A percentile compares a stretch with the other conserved stretches of the same genome.
Evolutionary conservation across 2,113 vertebrate genomes (phyloP).

Genomic region (Hyaena hyaena): DNA sequence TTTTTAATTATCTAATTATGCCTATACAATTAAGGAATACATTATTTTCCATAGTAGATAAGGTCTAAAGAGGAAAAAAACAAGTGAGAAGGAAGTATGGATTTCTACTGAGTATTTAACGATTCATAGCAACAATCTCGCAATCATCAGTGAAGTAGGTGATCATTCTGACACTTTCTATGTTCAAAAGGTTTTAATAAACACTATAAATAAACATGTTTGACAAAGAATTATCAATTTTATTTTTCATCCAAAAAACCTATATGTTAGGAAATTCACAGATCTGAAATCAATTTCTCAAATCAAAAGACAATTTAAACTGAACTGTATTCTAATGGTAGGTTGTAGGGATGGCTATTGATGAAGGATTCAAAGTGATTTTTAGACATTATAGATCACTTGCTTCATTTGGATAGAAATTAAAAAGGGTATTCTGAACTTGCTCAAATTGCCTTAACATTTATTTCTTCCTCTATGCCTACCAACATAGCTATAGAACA

Average conservation of each 20-base stretch:
- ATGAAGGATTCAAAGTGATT: neutral
- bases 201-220: neutral
- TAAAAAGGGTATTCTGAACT: neutral
- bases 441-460: neutral
- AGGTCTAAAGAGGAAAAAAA: neutral
- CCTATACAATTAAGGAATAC: neutral
- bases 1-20: neutral
- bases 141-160: neutral
- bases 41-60: neutral
- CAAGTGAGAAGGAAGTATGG: neutral
- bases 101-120: neutral
- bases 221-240: neutral
- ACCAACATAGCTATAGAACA: neutral
- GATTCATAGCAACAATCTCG: neutral
- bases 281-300: neutral
- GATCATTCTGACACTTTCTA: neutral
- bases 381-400: neutral
- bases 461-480: neutral
- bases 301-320: neutral
- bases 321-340: neutral
- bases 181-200: neutral
- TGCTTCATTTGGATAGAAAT: neutral
- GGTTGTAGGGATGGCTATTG: neutral
- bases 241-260: neutral
- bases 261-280: neutral